Evolutionary conservation across 1,140 invertebrate genomes (phyloP), one percentile per base, ranked within the genome.

Genomic region (Drosophila sechellia): DNA sequence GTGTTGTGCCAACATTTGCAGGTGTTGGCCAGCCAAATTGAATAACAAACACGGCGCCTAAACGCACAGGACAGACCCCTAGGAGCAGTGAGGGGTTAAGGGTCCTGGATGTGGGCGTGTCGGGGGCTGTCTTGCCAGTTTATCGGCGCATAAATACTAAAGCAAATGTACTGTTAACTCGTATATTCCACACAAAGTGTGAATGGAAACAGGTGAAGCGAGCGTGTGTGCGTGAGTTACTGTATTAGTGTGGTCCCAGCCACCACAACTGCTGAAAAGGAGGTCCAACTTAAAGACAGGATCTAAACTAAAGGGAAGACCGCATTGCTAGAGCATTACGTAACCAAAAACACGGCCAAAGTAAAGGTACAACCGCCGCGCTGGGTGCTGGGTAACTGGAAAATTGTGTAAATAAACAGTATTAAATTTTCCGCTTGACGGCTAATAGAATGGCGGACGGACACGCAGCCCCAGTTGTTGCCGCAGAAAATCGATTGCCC

Each of bases 111-210:
- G 54, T 31, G 59, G 59, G 59, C 25, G 59, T 22, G 22, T 25
- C 13, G 15, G 54, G 25, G 12, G 10, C 22, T 49, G 42, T 22
- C 55, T 58, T 37, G 12, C 8, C 4, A 56, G 57, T 72, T 86
- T 86, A 86, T 86, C 85, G 72, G 70, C 75, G 49, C 70, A 86
- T 86, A 86, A 87, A 86, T 86, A 79, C 59, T 55, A 56, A 59
- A 79, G 63, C 77, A 83, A 86, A 86, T 86, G 83, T 86, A 86
- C 83, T 89, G 83, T 87, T 87, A 87, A 87, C 71, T 73, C 59
- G 79, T 79, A 87, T 86, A 81, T 71, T 69, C 70, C 45, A 79
- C 75, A 87, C 68, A 77, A 86, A 76, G 79, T 87, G 70, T 83
- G 69, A 79, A 78, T 74, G 57, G 69, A 53, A 77, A 59, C 69